Conservation (phyloP, 2,113 vertebrate species). For the Psittacula cyanocephala region DNA sequence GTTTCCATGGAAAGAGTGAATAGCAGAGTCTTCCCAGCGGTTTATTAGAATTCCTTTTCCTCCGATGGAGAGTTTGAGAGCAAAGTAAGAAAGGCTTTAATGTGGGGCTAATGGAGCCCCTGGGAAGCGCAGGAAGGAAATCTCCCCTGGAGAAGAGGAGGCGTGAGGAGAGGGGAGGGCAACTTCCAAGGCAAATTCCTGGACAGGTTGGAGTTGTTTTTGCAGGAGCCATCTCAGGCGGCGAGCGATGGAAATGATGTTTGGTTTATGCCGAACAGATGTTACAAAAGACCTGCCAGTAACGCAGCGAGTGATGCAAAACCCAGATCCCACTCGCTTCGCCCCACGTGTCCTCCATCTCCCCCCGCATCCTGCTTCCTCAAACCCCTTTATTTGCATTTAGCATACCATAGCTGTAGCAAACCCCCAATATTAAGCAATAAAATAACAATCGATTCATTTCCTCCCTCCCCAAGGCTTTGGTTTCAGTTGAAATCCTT, state of each 20-base stretch:
- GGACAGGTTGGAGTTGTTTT: conserved; percentile 67
- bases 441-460: conserved; percentile 47
- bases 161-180: conserved; percentile 59
- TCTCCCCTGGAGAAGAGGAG: conserved; percentile 69
- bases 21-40: conserved; percentile 61
- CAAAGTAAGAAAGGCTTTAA: conserved; percentile 69
- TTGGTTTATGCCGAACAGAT: conserved; percentile 73
- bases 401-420: not conserved
- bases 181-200: conserved; percentile 61
- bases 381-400: conserved; percentile 36
- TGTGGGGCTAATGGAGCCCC: conserved; percentile 70
- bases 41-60: conserved; percentile 75
- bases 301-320: conserved; percentile 52
- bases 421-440: conserved; percentile 25
- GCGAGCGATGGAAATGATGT: conserved; percentile 53
- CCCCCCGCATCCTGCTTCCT: not conserved
- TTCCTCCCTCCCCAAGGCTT: conserved; percentile 31
- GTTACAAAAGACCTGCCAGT: conserved; percentile 70
- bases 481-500: conserved; percentile 31
- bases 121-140: conserved; percentile 70
- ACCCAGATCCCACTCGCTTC: conserved; percentile 51
- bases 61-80: conserved; percentile 58
- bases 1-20: conserved; percentile 73
- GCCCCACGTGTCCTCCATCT: conserved; percentile 37
- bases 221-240: conserved; percentile 64